phyloP scores from a whole-genome alignment of 2,888 invertebrate species.

The Thereva unica region DNA sequence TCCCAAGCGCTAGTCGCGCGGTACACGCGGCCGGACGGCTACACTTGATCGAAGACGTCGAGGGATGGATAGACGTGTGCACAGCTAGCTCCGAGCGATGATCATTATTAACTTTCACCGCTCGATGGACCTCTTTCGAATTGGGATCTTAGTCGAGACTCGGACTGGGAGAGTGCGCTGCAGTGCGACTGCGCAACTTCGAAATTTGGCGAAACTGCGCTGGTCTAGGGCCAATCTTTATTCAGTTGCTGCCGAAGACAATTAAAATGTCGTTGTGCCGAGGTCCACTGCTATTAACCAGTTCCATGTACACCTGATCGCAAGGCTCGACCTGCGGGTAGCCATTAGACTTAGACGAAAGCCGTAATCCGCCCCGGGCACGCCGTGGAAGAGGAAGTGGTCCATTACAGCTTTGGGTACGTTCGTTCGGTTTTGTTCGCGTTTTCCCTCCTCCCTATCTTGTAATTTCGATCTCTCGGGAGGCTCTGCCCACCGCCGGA shows the following conservation, averaged over 20 bases:
- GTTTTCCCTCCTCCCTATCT: no score
- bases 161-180: slow-evolving; percentile 1
- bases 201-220: slow-evolving; percentile 18
- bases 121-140: slow-evolving; percentile 1
- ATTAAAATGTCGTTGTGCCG: slow-evolving; percentile 41
- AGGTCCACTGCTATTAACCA: slow-evolving; percentile 24
- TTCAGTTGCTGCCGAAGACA: slow-evolving; percentile 29
- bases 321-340: slow-evolving; percentile 30
- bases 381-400: slow-evolving; percentile 28
- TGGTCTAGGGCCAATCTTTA: slow-evolving; percentile 13
- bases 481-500: no score
- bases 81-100: slow-evolving; percentile 10
- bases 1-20: not conserved
- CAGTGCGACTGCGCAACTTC: slow-evolving; percentile 3
- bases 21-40: not conserved
- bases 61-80: slow-evolving; percentile 14
- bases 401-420: slow-evolving; percentile 28
- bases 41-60: slow-evolving; percentile 12
- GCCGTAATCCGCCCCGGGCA: slow-evolving; percentile 20
- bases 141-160: slow-evolving; percentile 8
- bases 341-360: slow-evolving; percentile 17
- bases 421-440: not conserved
- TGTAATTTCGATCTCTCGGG: no score
- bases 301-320: slow-evolving; percentile 31
- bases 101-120: slow-evolving; percentile 33